A percentile compares a stretch with the other conserved stretches of the same genome.
phyloP scores from a whole-genome alignment of 2,797 vertebrate genomes.

The Cyclopterus lumpus region DNA sequence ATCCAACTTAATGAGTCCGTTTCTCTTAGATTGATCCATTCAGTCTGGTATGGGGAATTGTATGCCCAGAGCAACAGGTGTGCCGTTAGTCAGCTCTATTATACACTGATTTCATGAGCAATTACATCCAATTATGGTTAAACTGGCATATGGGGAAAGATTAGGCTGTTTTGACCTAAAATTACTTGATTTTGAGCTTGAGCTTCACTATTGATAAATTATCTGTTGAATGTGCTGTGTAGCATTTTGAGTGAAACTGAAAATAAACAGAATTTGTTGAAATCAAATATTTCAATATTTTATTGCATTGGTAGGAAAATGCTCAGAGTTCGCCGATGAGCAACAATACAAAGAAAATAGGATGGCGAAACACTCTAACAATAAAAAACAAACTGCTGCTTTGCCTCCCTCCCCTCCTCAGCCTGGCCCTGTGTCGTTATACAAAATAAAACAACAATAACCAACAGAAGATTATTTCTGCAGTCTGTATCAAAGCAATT shows the following conservation, averaged over 20 bases:
- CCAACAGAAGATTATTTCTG: slow-evolving; percentile 69
- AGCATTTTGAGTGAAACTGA: slow-evolving; percentile 19
- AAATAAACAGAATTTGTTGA: slow-evolving; percentile 46
- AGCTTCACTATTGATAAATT: not conserved
- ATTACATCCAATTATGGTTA: slow-evolving; percentile 70
- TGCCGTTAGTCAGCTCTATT: slow-evolving; percentile 61
- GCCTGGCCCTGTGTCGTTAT: slow-evolving; percentile 40
- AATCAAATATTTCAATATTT: slow-evolving; percentile 78
- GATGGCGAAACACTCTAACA: slow-evolving; percentile 74
- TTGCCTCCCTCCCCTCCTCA: slow-evolving; percentile 22
- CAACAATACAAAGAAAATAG: slow-evolving; percentile 75
- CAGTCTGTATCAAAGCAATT: slow-evolving; percentile 87
- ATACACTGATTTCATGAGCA: slow-evolving; percentile 71
- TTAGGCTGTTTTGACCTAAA: slow-evolving; percentile 40
- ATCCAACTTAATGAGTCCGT: not conserved
- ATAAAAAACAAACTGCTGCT: slow-evolving; percentile 48
- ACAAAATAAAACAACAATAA: slow-evolving; percentile 72
- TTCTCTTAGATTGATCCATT: not conserved
- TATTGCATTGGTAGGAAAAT: slow-evolving; percentile 88
- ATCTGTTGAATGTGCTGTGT: not conserved
- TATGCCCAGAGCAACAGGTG: slow-evolving; percentile 66
- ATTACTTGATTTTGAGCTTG: slow-evolving; percentile 14
- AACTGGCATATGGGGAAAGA: slow-evolving; percentile 40
- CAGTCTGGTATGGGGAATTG: slow-evolving; percentile 41
- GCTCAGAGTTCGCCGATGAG: slow-evolving; percentile 76